Conservation (phyloP, 2,113 vertebrate species). For the Esox niger region DNA sequence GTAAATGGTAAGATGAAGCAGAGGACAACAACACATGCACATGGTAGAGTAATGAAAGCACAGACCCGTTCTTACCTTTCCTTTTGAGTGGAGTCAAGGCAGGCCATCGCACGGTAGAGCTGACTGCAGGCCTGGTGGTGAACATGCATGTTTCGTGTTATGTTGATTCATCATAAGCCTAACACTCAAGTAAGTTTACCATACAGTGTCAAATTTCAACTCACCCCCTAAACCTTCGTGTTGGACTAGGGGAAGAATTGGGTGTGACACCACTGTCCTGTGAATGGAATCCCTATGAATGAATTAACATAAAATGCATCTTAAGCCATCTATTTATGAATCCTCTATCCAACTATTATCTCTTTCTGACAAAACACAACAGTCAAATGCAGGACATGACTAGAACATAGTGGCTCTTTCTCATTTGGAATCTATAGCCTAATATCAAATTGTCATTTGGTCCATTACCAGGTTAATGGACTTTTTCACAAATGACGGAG, state of each 20-base stretch:
- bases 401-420: no score
- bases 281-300: conserved; percentile 65
- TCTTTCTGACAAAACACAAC: not conserved
- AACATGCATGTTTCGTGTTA: not conserved
- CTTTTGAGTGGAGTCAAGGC: conserved; percentile 69
- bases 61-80: conserved; percentile 62
- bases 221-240: conserved; percentile 71
- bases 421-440: not conserved
- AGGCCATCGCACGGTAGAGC: conserved; percentile 65
- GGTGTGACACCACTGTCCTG: conserved; percentile 74
- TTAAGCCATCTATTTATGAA: not conserved
- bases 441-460: no score
- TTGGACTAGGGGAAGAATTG: conserved; percentile 76
- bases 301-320: not conserved
- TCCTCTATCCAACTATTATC: not conserved
- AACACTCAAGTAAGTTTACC: not conserved
- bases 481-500: no score
- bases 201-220: conserved; percentile 3
- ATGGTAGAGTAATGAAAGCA: not conserved
- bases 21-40: not conserved
- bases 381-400: no score
- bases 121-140: conserved; percentile 59
- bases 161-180: no score
- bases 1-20: not conserved
- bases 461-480: no score